Evolutionary conservation across 2,113 vertebrate species (phyloP).

Genomic region (Rhynchomys soricoides): DNA sequence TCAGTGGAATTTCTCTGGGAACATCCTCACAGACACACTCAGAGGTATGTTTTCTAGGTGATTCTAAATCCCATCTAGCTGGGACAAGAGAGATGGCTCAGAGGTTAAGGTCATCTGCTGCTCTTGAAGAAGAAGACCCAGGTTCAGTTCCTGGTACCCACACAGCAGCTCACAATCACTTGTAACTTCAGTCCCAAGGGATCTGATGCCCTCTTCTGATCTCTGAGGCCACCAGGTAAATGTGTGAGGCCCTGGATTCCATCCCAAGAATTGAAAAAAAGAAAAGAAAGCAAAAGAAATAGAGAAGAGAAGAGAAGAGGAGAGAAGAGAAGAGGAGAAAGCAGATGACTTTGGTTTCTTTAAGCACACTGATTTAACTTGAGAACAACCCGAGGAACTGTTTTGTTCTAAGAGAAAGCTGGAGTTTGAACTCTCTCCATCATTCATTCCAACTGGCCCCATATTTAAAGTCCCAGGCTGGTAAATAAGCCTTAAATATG

Average conservation of each 20-base stretch:
- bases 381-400: not conserved
- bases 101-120: not conserved
- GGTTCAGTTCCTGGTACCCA: not conserved
- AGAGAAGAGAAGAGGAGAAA: no score
- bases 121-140: not conserved
- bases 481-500: constrained; percentile 25
- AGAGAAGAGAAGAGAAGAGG: not conserved
- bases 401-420: constrained; percentile 12
- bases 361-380: not conserved
- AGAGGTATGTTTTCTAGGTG: not conserved
- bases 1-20: not conserved
- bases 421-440: constrained; percentile 3
- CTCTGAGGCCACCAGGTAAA: not conserved
- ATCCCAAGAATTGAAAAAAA: not conserved
- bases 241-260: not conserved
- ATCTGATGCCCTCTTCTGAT: not conserved
- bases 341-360: not conserved
- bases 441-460: not conserved
- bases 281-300: not conserved
- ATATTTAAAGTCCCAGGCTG: not conserved
- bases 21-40: not conserved
- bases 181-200: not conserved
- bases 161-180: not conserved
- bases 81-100: not conserved
- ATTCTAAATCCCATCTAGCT: not conserved